A percentile compares a stretch with the other conserved stretches of the same genome.
Conservation (phyloP, 2,113 vertebrate species). For the Sterna hirundo region DNA sequence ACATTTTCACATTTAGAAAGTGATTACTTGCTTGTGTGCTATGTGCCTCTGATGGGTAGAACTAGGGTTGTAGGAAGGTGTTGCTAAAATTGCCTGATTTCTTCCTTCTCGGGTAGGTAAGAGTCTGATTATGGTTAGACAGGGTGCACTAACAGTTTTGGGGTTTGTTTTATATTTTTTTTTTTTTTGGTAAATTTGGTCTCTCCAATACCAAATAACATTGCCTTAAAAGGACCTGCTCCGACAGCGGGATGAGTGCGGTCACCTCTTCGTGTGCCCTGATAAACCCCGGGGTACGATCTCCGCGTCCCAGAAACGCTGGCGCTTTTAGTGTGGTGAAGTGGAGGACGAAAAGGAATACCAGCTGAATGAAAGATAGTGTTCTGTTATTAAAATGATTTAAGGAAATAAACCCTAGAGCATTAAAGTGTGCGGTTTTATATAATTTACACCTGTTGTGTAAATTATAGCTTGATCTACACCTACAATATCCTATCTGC, state of each 20-base stretch:
- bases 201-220: background rate
- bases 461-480: background rate
- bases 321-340: background rate
- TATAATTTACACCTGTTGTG: background rate
- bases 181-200: background rate
- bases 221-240: background rate
- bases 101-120: background rate
- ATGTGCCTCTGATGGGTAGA: background rate
- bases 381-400: background rate
- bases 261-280: no score
- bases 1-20: background rate
- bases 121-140: background rate
- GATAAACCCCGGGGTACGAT: rapidly evolving
- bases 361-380: background rate
- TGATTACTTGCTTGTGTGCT: background rate
- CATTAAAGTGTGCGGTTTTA: background rate
- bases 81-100: background rate
- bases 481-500: background rate
- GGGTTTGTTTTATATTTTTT: background rate
- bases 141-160: background rate
- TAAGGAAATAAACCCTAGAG: background rate
- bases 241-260: rapidly evolving
- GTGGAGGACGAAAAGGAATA: background rate
- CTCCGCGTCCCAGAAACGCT: background rate
- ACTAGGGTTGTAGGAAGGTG: background rate